A percentile compares a stretch with the other conserved stretches of the same genome.
Conservation (phyloP, 2,888 invertebrate species). For the Oligia latruncula region DNA sequence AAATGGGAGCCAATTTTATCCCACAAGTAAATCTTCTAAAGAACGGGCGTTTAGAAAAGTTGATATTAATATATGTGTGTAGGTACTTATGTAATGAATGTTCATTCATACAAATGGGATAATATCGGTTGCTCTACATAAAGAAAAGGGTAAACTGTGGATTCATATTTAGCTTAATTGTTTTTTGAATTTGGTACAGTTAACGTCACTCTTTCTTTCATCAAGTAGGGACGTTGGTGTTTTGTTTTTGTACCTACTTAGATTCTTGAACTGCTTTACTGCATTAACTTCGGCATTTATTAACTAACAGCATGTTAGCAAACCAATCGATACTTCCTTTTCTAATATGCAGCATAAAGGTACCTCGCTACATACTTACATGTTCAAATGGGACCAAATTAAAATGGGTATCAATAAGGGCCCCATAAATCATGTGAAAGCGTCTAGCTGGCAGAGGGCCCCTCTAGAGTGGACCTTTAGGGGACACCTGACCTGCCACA, state of each 20-base stretch:
- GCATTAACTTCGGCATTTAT: not conserved
- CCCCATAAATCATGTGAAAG: slow-evolving; percentile 83
- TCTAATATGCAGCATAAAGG: slow-evolving; percentile 33
- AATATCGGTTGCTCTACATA: slow-evolving; percentile 12
- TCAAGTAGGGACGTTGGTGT: not conserved
- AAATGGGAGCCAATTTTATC: slow-evolving; percentile 88
- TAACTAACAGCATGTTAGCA: not conserved
- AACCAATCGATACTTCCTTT: slow-evolving; percentile 36
- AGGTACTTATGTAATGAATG: slow-evolving; percentile 59
- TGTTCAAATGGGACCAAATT: slow-evolving; percentile 75
- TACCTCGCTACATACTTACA: slow-evolving; percentile 50
- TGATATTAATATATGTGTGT: slow-evolving; percentile 64
- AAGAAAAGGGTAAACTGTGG: slow-evolving; percentile 28
- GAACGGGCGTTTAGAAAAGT: slow-evolving; percentile 76
- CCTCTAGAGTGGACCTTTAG: slow-evolving; percentile 84
- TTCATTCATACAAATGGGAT: slow-evolving; percentile 32
- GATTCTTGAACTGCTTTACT: not conserved
- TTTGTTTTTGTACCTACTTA: not conserved
- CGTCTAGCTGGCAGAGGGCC: slow-evolving; percentile 81
- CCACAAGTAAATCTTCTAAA: slow-evolving; percentile 84
- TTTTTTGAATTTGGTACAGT: not conserved
- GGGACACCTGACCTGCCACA: slow-evolving; percentile 82
- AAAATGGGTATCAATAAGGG: slow-evolving; percentile 87
- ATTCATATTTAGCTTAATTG: slow-evolving; percentile 20
- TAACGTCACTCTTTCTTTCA: not conserved